phyloP scores from a whole-genome alignment of 64 coral and sea anemone genomes.

The Actinia tenebrosa region DNA sequence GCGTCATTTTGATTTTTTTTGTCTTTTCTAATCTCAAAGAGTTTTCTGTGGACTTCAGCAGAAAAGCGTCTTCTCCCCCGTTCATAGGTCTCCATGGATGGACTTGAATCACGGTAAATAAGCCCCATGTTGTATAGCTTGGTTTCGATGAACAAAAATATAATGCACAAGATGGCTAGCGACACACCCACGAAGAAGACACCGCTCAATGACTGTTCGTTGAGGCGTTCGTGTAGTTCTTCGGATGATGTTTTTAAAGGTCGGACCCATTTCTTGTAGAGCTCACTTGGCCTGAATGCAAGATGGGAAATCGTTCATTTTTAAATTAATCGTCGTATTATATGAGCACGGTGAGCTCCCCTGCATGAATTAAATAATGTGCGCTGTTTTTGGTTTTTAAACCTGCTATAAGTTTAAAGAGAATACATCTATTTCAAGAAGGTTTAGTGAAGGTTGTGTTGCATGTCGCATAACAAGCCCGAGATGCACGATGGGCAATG shows the following conservation, averaged over 20 bases:
- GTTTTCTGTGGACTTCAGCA: slow-evolving; percentile 48
- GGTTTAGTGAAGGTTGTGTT: no score
- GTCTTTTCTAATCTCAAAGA: slow-evolving; percentile 34
- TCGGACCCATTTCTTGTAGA: slow-evolving; percentile 92
- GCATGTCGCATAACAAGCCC: no score
- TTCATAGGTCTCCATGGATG: background rate
- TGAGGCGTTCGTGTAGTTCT: slow-evolving; percentile 56
- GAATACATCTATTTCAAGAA: no score
- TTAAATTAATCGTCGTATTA: background rate
- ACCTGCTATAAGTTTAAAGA: no score
- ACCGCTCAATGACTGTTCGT: slow-evolving; percentile 54
- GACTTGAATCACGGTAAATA: slow-evolving; percentile 53
- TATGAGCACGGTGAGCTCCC: no score
- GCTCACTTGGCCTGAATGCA: slow-evolving; percentile 68
- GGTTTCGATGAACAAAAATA: slow-evolving; percentile 71
- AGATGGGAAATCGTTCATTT: background rate
- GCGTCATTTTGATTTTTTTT: background rate
- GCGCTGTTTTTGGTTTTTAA: no score
- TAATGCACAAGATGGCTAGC: slow-evolving; percentile 40
- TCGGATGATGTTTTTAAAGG: slow-evolving; percentile 46
- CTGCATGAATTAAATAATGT: no score
- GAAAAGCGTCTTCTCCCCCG: slow-evolving; percentile 38
- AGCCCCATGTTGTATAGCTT: slow-evolving; percentile 69
- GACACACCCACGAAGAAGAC: slow-evolving; percentile 79
- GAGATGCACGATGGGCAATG: no score